These are phyloP conservation scores for Psephotus haematonotus DNA, from an alignment of 2,113 vertebrate genomes.

Conservation along the genomic window DNA sequence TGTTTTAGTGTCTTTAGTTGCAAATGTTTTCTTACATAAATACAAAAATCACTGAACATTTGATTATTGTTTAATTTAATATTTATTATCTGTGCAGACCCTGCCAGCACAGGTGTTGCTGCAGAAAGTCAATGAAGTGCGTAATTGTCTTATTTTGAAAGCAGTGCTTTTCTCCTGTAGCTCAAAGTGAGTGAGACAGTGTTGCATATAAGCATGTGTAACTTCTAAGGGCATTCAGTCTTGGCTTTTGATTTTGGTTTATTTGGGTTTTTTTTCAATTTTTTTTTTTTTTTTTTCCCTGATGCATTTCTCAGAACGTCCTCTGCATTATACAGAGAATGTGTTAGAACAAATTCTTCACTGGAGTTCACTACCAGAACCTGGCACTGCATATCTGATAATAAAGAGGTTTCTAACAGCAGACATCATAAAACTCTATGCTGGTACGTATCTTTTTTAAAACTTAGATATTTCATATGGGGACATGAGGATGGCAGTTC, in stretches of 20 bases:
- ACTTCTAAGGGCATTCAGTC: background rate
- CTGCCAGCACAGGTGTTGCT: background rate
- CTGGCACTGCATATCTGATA: constrained; percentile 88
- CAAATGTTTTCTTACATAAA: background rate
- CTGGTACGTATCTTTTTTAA: constrained; percentile 70
- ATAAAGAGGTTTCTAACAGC: constrained; percentile 83
- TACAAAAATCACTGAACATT: background rate
- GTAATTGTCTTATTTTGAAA: background rate
- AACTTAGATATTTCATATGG: background rate
- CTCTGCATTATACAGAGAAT: constrained; percentile 91
- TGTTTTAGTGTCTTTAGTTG: background rate
- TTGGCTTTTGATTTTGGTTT: background rate
- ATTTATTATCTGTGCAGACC: background rate
- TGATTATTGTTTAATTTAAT: background rate
- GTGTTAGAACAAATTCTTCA: constrained; percentile 91
- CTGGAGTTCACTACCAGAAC: constrained; percentile 87
- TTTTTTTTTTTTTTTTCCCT: background rate
- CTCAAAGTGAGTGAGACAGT: background rate
- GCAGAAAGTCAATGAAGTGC: background rate
- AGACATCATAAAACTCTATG: constrained; percentile 55
- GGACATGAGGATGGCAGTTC: background rate
- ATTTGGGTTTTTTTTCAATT: background rate
- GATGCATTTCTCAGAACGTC: constrained; percentile 82
- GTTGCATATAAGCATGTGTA: background rate
- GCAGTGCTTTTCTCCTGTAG: background rate